A percentile compares a stretch with the other conserved stretches of the same genome.
Evolutionary conservation across 2,888 invertebrate species (phyloP).

Genomic region (Clistopyga incitator): DNA sequence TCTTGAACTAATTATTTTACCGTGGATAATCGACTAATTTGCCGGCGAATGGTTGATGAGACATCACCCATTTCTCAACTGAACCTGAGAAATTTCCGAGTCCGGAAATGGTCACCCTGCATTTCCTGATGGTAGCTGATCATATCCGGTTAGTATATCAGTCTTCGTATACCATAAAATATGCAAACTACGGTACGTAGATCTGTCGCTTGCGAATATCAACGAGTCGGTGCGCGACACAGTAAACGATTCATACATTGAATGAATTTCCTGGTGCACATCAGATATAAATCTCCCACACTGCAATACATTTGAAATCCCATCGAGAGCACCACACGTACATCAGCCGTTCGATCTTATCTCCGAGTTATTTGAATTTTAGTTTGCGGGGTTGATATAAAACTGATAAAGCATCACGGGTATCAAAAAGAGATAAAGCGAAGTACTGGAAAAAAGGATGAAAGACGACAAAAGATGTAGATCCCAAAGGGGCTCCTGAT

Average conservation of each 20-base stretch:
- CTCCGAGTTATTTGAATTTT: constrained; percentile 14
- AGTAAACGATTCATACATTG: constrained; percentile 1
- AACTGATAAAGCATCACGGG: constrained; percentile 2
- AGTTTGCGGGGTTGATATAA: not conserved
- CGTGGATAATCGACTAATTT: not conserved
- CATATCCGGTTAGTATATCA: not conserved
- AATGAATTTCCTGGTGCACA: not conserved
- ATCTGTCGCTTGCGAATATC: not conserved
- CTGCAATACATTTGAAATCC: not conserved
- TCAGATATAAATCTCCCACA: not conserved
- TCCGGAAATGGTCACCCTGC: not conserved
- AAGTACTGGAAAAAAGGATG: not conserved
- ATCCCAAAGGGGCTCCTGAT: constrained; percentile 43
- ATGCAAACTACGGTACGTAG: not conserved
- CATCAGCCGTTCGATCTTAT: constrained; percentile 11
- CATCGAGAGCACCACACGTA: not conserved
- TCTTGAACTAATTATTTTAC: too few species aligned
- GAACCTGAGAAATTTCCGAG: not conserved
- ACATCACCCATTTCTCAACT: not conserved
- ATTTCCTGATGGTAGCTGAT: not conserved
- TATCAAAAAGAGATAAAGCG: not conserved
- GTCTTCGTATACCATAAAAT: not conserved
- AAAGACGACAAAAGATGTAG: constrained; percentile 37
- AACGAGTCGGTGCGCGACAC: not conserved
- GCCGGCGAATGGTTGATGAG: not conserved